Evolutionary conservation across 2,113 vertebrate genomes (phyloP).

Genomic region (Chamaea fasciata): DNA sequence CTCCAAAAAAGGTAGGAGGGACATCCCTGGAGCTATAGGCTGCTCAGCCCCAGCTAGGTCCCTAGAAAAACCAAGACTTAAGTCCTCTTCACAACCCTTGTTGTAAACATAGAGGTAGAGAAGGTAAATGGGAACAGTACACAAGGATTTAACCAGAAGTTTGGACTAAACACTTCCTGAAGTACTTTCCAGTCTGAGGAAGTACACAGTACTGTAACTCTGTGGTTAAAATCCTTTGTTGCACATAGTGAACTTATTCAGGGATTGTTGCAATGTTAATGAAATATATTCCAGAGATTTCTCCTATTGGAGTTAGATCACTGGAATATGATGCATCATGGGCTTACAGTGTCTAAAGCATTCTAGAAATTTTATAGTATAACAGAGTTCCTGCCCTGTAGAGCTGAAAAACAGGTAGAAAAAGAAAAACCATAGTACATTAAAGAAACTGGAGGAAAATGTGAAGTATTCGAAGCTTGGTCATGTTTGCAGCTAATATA

Average conservation of each 20-base stretch:
- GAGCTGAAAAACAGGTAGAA: not conserved
- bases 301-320: not conserved
- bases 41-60: accelerated
- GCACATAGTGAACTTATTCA: not conserved
- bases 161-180: not conserved
- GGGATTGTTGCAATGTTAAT: accelerated
- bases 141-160: not conserved
- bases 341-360: not conserved
- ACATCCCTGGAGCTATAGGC: not conserved
- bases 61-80: not conserved
- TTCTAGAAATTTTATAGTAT: not conserved
- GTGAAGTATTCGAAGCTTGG: not conserved
- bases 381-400: not conserved
- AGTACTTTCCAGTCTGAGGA: not conserved
- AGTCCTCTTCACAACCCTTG: not conserved
- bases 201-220: not conserved
- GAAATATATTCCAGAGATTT: not conserved
- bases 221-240: not conserved
- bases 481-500: not conserved
- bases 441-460: not conserved
- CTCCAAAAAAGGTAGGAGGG: not conserved
- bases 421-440: not conserved
- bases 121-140: not conserved
- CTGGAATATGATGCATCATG: not conserved
- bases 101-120: not conserved